Conservation (phyloP, 2,888 invertebrate genomes). For the Lydus trimaculatus region DNA sequence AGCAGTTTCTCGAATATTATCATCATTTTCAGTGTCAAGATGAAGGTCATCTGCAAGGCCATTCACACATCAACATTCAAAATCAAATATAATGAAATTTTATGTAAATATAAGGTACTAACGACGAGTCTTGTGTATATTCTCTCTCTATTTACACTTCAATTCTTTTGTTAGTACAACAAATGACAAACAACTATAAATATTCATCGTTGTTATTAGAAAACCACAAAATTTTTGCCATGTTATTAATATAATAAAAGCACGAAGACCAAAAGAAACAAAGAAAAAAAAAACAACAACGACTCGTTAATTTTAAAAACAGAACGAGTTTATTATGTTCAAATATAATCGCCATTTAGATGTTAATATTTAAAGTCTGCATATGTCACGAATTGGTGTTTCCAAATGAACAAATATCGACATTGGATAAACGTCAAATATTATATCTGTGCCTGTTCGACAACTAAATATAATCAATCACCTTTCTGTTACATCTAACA, state of each 20-base stretch:
- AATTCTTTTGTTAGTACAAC: background rate
- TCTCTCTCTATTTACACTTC: background rate
- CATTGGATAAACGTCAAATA: background rate
- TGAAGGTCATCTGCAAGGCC: background rate
- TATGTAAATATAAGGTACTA: conserved; percentile 3
- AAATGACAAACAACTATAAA: background rate
- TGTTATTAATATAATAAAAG: background rate
- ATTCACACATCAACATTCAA: background rate
- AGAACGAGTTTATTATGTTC: background rate
- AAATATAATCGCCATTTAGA: background rate
- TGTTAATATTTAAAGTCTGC: background rate
- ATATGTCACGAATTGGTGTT: background rate
- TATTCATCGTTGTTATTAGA: conserved; percentile 1
- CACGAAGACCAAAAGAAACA: background rate
- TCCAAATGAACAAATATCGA: background rate
- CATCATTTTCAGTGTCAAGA: conserved; percentile 1
- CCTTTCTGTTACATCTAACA: conserved; percentile 2
- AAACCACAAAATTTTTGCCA: background rate
- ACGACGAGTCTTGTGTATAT: background rate
- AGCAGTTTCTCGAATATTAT: background rate
- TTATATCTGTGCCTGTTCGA: background rate
- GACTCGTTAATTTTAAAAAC: too few species aligned
- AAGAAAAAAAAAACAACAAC: too few species aligned
- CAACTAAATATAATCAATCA: conserved; percentile 4
- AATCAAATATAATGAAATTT: background rate